Base-by-base conservation (phyloP, 2,797 vertebrate species). In the Ispidina picta region DNA sequence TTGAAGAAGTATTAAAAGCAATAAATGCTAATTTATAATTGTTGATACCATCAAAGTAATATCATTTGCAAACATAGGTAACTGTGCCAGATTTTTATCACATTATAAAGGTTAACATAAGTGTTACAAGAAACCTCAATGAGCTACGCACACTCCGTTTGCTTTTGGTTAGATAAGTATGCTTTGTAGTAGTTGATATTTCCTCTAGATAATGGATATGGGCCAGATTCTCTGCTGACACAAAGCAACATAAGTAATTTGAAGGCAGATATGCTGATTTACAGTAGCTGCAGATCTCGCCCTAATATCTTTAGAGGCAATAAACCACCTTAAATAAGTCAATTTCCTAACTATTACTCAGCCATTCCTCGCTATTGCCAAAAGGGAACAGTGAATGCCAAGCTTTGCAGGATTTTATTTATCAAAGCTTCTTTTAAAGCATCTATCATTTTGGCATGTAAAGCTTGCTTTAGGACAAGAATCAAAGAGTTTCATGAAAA, bases 31-130 rank as follows among this genome's bases (percentile, higher is more conserved):
- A 93, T 92, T 77, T 94, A 89, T 85, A 95, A 92, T 89, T 88
- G 91, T 86, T 94, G 94, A 93, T 95, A 90, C 37, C 94, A 96
- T 96, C 94, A 93, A 95, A 88, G 88, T 69, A 76, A 95, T 86
- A 94, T 95, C 88, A 84, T 94, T 95, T 91, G 86, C 91, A 92
- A 88, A 75, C 83, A 51, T 88, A 88, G 26, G 7, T 91, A 95
- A 77, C 71, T 25, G 58, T 91, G 89, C 93, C 93, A 92, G 89
- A 96, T 95, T 94, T 95, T 93, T 93, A 96, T 95, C 91, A 88
- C 49, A 6, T 63, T 89, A 88, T 80, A 83, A 92, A 96, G 94
- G 87, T 94, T 94, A 95, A 95, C 91, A 86, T 85, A 84, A 95
- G 93, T 86, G 78, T 85, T 93, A 93, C 83, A 93, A 93, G 91